A percentile compares a stretch with the other conserved stretches of the same genome.
These are phyloP conservation scores for Netelia virgata DNA, from an alignment of 2,888 invertebrate species.

Conservation along the genomic window DNA sequence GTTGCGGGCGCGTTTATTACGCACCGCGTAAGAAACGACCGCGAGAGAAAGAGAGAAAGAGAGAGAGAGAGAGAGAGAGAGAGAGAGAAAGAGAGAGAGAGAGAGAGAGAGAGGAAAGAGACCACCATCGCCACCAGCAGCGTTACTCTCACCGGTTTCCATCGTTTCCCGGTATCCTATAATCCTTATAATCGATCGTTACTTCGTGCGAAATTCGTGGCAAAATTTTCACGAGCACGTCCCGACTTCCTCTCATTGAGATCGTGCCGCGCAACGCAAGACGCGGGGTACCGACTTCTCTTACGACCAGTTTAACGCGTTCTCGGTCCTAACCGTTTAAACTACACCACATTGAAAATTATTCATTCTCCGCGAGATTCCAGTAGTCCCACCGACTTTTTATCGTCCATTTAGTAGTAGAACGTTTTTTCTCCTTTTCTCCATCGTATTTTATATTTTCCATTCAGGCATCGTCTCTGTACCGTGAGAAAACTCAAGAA, in stretches of 20 bases:
- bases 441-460: neutral
- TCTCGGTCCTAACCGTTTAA: neutral
- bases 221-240: slow-evolving; percentile 33
- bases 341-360: slow-evolving; percentile 15
- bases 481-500: slow-evolving; percentile 29
- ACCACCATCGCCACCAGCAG: too few species aligned
- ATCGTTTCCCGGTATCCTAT: slow-evolving; percentile 64
- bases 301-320: slow-evolving; percentile 1
- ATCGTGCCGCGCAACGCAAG: neutral
- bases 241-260: neutral
- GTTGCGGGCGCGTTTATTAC: slow-evolving; percentile 65
- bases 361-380: slow-evolving; percentile 14
- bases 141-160: slow-evolving; percentile 41
- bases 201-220: slow-evolving; percentile 67
- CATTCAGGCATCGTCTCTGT: neutral
- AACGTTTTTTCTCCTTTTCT: neutral
- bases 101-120: too few species aligned
- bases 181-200: slow-evolving; percentile 71
- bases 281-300: neutral
- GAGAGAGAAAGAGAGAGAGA: neutral
- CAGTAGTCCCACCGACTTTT: slow-evolving; percentile 21
- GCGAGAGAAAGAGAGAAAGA: neutral
- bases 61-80: neutral
- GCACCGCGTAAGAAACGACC: slow-evolving; percentile 52
- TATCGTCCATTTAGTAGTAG: slow-evolving; percentile 1